Percentiles rank a stretch among this genome's conserved stretches.
These are phyloP conservation scores for Elmis aenea DNA, from an alignment of 2,888 invertebrate species.

Conservation along the genomic window DNA sequence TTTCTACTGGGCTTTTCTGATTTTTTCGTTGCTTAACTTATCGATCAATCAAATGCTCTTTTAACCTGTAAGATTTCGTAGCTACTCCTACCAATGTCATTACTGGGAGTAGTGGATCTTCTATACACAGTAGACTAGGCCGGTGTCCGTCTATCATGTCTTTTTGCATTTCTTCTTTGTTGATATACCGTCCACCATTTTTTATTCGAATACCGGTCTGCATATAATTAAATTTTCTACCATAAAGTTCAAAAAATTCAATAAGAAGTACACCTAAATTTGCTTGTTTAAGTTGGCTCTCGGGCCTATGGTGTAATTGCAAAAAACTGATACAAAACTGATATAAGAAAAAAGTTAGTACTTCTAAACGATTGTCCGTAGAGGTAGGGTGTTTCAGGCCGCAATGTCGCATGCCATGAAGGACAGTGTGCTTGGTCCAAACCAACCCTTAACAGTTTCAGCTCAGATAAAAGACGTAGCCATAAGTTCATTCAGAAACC, in stretches of 20 bases:
- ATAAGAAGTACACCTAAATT: constrained; percentile 93
- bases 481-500: too few relatives aligned
- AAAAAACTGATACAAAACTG: constrained; percentile 98
- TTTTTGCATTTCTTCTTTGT: constrained; percentile 88
- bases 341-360: too few relatives aligned
- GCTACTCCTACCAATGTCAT: constrained; percentile 96
- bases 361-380: too few relatives aligned
- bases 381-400: too few relatives aligned
- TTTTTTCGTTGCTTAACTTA: too few relatives aligned
- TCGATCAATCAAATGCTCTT: too few relatives aligned
- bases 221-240: constrained; percentile 92
- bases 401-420: too few relatives aligned
- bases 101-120: constrained; percentile 96
- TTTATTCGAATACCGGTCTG: constrained; percentile 91
- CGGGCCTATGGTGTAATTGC: constrained; percentile 82
- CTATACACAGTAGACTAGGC: constrained; percentile 91
- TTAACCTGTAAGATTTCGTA: constrained; percentile 86
- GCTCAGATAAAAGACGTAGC: too few relatives aligned
- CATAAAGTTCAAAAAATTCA: constrained; percentile 97
- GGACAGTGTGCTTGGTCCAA: too few relatives aligned
- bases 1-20: too few relatives aligned
- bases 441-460: too few relatives aligned
- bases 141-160: constrained; percentile 94
- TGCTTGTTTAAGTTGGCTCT: constrained; percentile 52
- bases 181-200: constrained; percentile 88